Conservation (phyloP, 2,888 invertebrate genomes). For the Coremacera marginata region DNA sequence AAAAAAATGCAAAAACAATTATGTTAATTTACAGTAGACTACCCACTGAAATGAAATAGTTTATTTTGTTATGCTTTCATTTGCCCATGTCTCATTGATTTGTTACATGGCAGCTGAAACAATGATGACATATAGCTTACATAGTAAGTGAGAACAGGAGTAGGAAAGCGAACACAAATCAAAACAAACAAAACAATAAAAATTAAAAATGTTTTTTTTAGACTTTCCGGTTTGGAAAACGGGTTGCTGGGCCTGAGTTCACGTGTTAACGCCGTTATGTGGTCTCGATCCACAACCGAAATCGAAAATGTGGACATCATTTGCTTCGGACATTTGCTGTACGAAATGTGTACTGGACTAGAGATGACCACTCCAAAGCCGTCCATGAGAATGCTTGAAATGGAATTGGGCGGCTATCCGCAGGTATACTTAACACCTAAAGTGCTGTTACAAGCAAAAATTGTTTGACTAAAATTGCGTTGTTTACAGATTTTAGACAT, state of each 20-base stretch:
- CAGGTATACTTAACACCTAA: conserved; percentile 71
- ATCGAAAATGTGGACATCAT: conserved; percentile 75
- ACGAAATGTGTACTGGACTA: conserved; percentile 92
- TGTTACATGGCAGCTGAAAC: too few species aligned
- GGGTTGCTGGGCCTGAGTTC: conserved; percentile 80
- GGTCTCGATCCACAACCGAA: conserved; percentile 69
- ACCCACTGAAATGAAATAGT: too few species aligned
- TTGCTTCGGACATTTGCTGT: conserved; percentile 86
- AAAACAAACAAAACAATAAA: too few species aligned
- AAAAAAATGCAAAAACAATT: too few species aligned
- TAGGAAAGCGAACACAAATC: too few species aligned
- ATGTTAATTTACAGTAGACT: too few species aligned
- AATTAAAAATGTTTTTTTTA: conserved; percentile 60
- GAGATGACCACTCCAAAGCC: conserved; percentile 83
- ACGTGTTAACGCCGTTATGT: conserved; percentile 72
- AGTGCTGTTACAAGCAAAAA: not conserved
- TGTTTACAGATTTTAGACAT: conserved; percentile 79
- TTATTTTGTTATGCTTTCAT: too few species aligned
- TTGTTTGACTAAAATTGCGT: not conserved
- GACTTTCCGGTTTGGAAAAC: conserved; percentile 89
- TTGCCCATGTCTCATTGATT: too few species aligned
- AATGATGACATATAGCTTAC: too few species aligned
- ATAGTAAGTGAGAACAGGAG: too few species aligned
- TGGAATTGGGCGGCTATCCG: conserved; percentile 79
- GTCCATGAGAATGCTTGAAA: conserved; percentile 78